Base-by-base conservation (phyloP, 2,113 vertebrate species). In the Zosterops borbonicus region DNA sequence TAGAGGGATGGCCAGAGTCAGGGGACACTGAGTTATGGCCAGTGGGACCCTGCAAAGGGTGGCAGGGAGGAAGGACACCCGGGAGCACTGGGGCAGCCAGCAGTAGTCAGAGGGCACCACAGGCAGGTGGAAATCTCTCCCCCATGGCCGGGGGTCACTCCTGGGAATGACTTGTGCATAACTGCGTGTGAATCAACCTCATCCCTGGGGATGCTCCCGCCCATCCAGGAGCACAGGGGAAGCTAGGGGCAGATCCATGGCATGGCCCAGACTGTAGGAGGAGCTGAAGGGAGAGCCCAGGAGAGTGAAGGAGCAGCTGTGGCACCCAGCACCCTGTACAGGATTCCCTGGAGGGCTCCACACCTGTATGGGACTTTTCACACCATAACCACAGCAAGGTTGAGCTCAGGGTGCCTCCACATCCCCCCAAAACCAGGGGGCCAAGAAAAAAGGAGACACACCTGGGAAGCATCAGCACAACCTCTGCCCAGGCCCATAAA, bases 181-280 rank as follows among this genome's bases (percentile, higher is more conserved):
- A 0, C 2, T 25, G 39, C 4, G 2, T 11, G 4, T n/a, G 7
- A 21, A 41, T 55, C 49, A 50, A 6, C 41, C 49, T 39, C 83
- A 33, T 12, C 74, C 77, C 58, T 39, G 1, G 3, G 50, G 24
- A 62, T n/a, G 35, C 37, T 77, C 42, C 41, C 2, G 10, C 35
- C 41, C 41, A 9, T 27, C n/a, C 8, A 0, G n/a, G 39, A 58
- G 44, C 15, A 23, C 62, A 37, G 24, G 33, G 24, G 37, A 64
- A 77, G 29, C 19, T 35, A 16, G 23, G 20, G 65, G n/a, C 50
- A 84, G 73, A 29, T 17, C 58, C 41, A 11, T 3, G 9, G 82
- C n/a, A 17, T 0, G 1, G 58, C 25, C 70, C 65, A 71, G 44
- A 4, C 27, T 14, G 24, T 0, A 9, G 0, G 0, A 63, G 24